Conservation (phyloP, 1,140 invertebrate species). For the Coptotermes formosanus region DNA sequence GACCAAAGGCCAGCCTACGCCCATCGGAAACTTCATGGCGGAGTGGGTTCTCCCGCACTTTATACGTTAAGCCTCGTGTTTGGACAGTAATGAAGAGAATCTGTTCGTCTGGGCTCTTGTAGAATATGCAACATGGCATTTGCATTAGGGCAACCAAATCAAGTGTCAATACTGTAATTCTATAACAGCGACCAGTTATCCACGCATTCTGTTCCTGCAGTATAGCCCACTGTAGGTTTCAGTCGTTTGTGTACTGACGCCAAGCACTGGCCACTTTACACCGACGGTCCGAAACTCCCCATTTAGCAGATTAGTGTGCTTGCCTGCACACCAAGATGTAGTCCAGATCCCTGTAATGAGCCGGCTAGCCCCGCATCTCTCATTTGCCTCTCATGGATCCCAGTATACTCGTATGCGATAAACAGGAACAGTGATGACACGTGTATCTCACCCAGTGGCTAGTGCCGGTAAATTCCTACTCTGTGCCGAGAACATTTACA, state of each 20-base stretch:
- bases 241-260: not conserved
- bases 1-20: not conserved
- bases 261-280: not conserved
- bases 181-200: not conserved
- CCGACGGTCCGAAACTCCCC: not conserved
- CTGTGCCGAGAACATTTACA: too few species aligned
- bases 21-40: not conserved
- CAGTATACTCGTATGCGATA: too few species aligned
- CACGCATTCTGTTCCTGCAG: not conserved
- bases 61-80: not conserved
- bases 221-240: not conserved
- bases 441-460: too few species aligned
- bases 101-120: not conserved
- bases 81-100: not conserved
- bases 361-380: not conserved
- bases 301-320: not conserved
- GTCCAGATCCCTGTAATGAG: not conserved
- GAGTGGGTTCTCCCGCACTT: not conserved
- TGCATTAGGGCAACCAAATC: not conserved
- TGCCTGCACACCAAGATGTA: not conserved
- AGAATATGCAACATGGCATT: not conserved
- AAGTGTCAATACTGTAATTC: slow-evolving; percentile 13
- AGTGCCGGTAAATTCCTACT: too few species aligned
- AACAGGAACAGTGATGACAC: too few species aligned
- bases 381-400: too few species aligned